phyloP scores from a whole-genome alignment of 2,797 vertebrate genomes.

The Toxotes lorentzi region DNA sequence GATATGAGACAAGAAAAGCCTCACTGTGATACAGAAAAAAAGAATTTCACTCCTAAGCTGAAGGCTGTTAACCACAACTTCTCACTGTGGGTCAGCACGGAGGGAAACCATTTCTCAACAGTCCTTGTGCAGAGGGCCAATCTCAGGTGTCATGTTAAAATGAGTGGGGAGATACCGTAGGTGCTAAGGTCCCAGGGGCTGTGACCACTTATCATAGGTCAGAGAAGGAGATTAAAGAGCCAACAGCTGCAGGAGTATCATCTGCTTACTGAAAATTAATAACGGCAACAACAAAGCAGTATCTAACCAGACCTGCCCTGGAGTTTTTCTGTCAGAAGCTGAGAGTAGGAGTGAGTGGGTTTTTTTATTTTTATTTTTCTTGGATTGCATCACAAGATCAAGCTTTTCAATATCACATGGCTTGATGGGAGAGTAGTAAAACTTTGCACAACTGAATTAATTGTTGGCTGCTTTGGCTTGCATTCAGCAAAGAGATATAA shows the following conservation, averaged over 20 bases:
- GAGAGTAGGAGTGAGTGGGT: conserved; percentile 12
- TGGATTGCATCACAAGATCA: conserved; percentile 42
- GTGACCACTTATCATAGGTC: conserved; percentile 50
- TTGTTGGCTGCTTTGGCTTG: conserved; percentile 23
- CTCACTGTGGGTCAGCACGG: neutral
- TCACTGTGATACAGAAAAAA: conserved; percentile 1
- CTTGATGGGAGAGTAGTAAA: conserved; percentile 18
- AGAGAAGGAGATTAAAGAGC: conserved; percentile 60
- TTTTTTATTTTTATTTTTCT: neutral
- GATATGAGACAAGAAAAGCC: neutral
- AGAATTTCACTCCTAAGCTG: neutral
- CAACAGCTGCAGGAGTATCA: conserved; percentile 57
- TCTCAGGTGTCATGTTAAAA: conserved; percentile 40
- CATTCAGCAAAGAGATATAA: conserved; percentile 25
- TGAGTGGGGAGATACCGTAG: conserved; percentile 21
- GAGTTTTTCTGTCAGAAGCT: conserved; percentile 26
- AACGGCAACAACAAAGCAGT: conserved; percentile 51
- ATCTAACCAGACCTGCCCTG: conserved; percentile 39
- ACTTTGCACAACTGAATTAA: conserved; percentile 22
- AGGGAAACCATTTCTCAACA: conserved; percentile 18
- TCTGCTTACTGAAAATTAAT: conserved; percentile 57
- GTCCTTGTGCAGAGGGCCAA: conserved; percentile 28
- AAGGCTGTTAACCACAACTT: neutral
- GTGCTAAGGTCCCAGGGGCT: conserved; percentile 32
- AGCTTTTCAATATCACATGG: conserved; percentile 45